phyloP scores from a whole-genome alignment of 2,797 vertebrate genomes.

The Eremophila alpestris region DNA sequence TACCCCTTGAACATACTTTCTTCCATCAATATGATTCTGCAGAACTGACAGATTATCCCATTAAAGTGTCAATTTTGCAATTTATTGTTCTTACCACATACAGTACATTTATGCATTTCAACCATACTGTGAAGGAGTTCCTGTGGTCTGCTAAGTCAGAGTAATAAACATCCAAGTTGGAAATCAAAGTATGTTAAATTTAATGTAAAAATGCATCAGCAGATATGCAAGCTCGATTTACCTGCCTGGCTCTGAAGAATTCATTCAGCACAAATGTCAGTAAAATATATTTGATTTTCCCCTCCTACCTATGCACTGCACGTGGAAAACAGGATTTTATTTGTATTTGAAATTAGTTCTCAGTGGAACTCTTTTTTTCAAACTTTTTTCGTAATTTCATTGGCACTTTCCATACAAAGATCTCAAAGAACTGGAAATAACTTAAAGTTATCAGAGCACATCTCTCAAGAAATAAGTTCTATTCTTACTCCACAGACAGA shows the following conservation, averaged over 20 bases:
- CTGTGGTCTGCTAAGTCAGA: not conserved
- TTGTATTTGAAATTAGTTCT: not conserved
- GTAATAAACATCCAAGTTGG: not conserved
- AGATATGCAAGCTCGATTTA: not conserved
- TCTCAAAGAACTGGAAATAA: not conserved
- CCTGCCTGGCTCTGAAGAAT: not conserved
- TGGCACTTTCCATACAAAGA: not conserved
- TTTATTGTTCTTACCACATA: not conserved
- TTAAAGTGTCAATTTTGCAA: not conserved
- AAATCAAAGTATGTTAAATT: not conserved
- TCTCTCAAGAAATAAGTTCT: not conserved
- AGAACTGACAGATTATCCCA: not conserved
- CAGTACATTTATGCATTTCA: not conserved
- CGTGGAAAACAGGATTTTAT: not conserved
- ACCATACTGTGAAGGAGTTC: not conserved
- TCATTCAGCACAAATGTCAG: not conserved
- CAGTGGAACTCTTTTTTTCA: not conserved
- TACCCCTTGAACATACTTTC: not conserved
- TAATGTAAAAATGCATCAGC: not conserved
- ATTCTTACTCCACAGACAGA: not conserved
- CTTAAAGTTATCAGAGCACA: not conserved
- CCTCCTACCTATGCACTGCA: not conserved
- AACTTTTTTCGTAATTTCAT: not conserved
- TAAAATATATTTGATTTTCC: not conserved
- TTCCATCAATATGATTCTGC: not conserved